Evolutionary conservation across 2,888 invertebrate genomes (phyloP), one percentile per base, ranked within the genome.

Genomic region (Andricus curvator): DNA sequence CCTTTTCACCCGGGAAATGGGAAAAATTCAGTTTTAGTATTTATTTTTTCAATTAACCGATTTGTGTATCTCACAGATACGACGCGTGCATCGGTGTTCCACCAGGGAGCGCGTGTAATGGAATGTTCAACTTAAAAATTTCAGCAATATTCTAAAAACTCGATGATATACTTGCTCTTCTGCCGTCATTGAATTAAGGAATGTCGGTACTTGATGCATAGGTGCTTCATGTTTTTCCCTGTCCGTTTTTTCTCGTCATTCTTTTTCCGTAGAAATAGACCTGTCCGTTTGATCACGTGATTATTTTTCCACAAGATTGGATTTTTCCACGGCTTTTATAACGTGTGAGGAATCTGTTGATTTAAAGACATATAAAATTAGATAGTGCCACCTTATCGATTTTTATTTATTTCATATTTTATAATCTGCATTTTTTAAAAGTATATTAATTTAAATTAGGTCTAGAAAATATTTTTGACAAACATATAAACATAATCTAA

Each of bases 141-240:
- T n/a, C n/a, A 56, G 5, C 56, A 56, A 56, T n/a, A n/a, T 56
- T 56, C 56, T 56, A n/a, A 56, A 56, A 56, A 51, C n/a, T 56
- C 20, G n/a, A n/a, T n/a, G 56, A 56, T n/a, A n/a, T 56, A 56
- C 56, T n/a, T 56, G 56, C 56, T 56, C 56, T n/a, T n/a, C n/a
- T 56, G 5, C 56, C 2, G 56, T n/a, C 56, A 56, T 56, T 56
- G n/a, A n/a, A 8, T 56, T 13, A 44, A 13, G n/a, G n/a, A 33
- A n/a, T n/a, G n/a, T 51, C 20, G 20, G 51, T 6, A 20, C 20
- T 51, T 51, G 51, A 20, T 20, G 20, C 20, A 41, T 41, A 11
- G 1, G 11, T 11, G 51, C 20, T 1, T 51, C 20, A 51, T n/a
- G n/a, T n/a, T n/a, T n/a, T n/a, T n/a, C n/a, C n/a, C n/a, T n/a